A percentile compares a stretch with the other conserved stretches of the same genome.
Conservation (phyloP, 1,140 invertebrate species). For the Drosophila aff. region DNA sequence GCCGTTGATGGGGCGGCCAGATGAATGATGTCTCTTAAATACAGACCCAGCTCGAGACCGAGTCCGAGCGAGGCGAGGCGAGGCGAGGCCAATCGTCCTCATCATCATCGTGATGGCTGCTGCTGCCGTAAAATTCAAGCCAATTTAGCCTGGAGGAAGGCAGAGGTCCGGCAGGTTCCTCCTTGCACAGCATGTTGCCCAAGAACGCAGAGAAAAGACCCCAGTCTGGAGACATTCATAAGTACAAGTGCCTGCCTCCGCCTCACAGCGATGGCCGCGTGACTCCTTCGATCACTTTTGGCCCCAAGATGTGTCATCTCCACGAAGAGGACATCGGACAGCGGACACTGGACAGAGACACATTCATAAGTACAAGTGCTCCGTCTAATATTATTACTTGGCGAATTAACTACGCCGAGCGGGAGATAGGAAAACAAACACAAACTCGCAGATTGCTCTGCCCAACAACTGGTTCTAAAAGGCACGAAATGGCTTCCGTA, state of each 20-base stretch:
- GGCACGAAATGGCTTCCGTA: constrained; percentile 84
- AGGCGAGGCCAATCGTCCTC: constrained; percentile 74
- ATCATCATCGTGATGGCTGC: constrained; percentile 45
- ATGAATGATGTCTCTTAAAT: constrained; percentile 83
- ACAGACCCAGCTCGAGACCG: constrained; percentile 57
- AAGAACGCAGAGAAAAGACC: constrained; percentile 1
- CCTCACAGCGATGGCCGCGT: constrained; percentile 33
- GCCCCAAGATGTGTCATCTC: constrained; percentile 1
- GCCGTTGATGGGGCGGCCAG: constrained; percentile 77
- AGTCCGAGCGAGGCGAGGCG: neutral
- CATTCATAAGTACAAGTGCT: constrained; percentile 75
- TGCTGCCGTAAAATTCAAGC: constrained; percentile 79
- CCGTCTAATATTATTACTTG: constrained; percentile 79
- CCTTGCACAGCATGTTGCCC: constrained; percentile 74
- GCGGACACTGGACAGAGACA: constrained; percentile 10
- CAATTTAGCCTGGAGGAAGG: constrained; percentile 71
- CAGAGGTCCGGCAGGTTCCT: constrained; percentile 70
- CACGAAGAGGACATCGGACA: neutral
- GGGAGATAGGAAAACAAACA: constrained; percentile 37
- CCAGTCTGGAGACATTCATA: constrained; percentile 49
- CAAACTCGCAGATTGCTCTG: constrained; percentile 48
- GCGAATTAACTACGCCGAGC: constrained; percentile 76
- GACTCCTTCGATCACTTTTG: constrained; percentile 19
- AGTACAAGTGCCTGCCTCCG: constrained; percentile 43
- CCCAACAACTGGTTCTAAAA: constrained; percentile 75